A percentile compares a stretch with the other conserved stretches of the same genome.
These are phyloP conservation scores for Acrocyrtus sp. DNA, from an alignment of 2,888 invertebrate species.

Conservation along the genomic window DNA sequence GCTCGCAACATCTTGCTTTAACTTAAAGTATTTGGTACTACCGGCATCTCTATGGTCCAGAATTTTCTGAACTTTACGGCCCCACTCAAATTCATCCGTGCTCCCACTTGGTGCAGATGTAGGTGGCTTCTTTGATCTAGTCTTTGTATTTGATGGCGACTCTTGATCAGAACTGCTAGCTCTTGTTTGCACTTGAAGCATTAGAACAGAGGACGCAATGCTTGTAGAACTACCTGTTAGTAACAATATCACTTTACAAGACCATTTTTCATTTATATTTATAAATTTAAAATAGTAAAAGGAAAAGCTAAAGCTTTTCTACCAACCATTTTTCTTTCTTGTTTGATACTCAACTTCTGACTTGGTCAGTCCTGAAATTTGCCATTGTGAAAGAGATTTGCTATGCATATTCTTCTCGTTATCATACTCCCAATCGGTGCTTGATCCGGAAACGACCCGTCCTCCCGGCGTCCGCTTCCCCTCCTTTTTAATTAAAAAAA, in stretches of 20 bases:
- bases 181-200: conserved; percentile 40
- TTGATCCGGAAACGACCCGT: conserved; percentile 14
- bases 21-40: no score
- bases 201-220: conserved; percentile 43
- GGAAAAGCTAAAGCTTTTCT: neutral
- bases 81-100: neutral
- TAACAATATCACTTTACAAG: no score
- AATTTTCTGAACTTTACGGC: neutral
- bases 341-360: conserved; percentile 56
- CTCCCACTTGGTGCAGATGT: neutral
- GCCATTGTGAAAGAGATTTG: conserved; percentile 48
- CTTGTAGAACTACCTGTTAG: conserved; percentile 30
- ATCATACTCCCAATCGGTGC: conserved; percentile 47
- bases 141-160: neutral
- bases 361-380: conserved; percentile 54
- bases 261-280: neutral
- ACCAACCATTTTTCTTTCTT: conserved; percentile 36
- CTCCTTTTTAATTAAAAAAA: conserved; percentile 22
- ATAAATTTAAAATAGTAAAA: neutral
- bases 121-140: neutral
- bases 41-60: no score
- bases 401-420: conserved; percentile 10
- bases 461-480: conserved; percentile 6
- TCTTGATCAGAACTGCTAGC: neutral
- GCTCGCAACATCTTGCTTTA: neutral